Conservation (phyloP, 2,888 invertebrate species). For the Germaria angustata region DNA sequence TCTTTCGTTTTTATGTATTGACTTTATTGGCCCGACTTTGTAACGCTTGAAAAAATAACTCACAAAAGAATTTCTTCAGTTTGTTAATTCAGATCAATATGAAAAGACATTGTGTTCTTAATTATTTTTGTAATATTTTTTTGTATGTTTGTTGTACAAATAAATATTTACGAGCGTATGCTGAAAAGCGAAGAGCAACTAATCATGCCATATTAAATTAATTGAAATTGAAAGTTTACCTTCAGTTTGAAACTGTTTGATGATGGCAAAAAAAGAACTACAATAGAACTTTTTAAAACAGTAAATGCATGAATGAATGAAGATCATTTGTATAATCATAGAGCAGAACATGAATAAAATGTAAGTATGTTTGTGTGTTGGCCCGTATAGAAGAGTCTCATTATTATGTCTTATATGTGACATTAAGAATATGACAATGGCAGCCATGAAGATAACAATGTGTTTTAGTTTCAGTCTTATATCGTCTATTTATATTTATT, state of each 20-base stretch:
- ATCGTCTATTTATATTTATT: background rate
- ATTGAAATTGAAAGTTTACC: slow-evolving; percentile 65
- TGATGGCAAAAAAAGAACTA: background rate
- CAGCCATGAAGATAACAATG: slow-evolving; percentile 17
- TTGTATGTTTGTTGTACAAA: background rate
- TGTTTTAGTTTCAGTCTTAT: slow-evolving; percentile 11
- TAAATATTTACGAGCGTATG: background rate
- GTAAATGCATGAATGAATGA: slow-evolving; percentile 43
- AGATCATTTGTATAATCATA: slow-evolving; percentile 58
- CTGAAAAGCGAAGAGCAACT: slow-evolving; percentile 48
- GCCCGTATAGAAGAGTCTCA: background rate
- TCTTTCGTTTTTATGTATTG: slow-evolving; percentile 1
- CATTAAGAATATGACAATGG: slow-evolving; percentile 55
- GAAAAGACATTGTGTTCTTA: slow-evolving; percentile 36
- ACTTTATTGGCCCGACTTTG: slow-evolving; percentile 17
- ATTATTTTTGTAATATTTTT: background rate
- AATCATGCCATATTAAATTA: slow-evolving; percentile 61
- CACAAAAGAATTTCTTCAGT: slow-evolving; percentile 34
- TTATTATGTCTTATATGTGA: slow-evolving; percentile 39
- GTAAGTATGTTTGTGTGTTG: background rate
- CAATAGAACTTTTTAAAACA: slow-evolving; percentile 19
- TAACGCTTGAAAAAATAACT: background rate
- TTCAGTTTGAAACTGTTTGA: slow-evolving; percentile 46
- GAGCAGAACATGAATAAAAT: slow-evolving; percentile 58
- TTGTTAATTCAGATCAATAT: slow-evolving; percentile 22